Evolutionary conservation across 2,113 vertebrate genomes (phyloP).

Genomic region (Menidia beryllina): DNA sequence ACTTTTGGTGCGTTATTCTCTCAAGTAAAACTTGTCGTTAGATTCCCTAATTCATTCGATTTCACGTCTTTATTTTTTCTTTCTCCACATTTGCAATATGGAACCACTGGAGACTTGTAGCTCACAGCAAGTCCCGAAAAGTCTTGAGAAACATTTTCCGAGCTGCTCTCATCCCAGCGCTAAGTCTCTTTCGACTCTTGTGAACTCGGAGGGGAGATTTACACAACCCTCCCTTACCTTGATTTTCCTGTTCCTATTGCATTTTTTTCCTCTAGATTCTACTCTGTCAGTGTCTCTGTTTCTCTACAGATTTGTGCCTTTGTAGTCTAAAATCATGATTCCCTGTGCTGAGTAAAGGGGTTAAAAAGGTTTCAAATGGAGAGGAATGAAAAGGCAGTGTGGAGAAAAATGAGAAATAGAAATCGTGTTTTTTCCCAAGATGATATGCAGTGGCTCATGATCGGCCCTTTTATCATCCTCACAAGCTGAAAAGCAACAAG

Average conservation of each 20-base stretch:
- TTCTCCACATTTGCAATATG: neutral
- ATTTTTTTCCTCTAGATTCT: slow-evolving; percentile 20
- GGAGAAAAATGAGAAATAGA: slow-evolving; percentile 2
- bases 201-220: slow-evolving; percentile 54
- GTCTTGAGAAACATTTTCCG: slow-evolving; percentile 55
- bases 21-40: neutral
- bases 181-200: slow-evolving; percentile 32
- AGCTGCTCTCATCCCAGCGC: slow-evolving; percentile 50
- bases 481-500: slow-evolving; percentile 25
- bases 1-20: too few relatives aligned
- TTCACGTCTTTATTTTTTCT: neutral
- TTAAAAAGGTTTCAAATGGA: neutral
- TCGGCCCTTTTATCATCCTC: slow-evolving; percentile 35
- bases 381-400: slow-evolving; percentile 1
- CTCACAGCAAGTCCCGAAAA: slow-evolving; percentile 43
- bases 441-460: slow-evolving; percentile 27
- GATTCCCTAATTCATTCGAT: neutral
- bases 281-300: slow-evolving; percentile 8
- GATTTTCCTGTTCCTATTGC: slow-evolving; percentile 58
- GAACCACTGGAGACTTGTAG: slow-evolving; percentile 1
- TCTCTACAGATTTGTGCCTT: slow-evolving; percentile 47
- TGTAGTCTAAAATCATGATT: slow-evolving; percentile 62
- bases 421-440: slow-evolving; percentile 22
- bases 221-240: slow-evolving; percentile 57
- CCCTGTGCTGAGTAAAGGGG: slow-evolving; percentile 23